A percentile compares a stretch with the other conserved stretches of the same genome.
phyloP scores from a whole-genome alignment of 2,797 vertebrate species.

The Gila robusta region DNA sequence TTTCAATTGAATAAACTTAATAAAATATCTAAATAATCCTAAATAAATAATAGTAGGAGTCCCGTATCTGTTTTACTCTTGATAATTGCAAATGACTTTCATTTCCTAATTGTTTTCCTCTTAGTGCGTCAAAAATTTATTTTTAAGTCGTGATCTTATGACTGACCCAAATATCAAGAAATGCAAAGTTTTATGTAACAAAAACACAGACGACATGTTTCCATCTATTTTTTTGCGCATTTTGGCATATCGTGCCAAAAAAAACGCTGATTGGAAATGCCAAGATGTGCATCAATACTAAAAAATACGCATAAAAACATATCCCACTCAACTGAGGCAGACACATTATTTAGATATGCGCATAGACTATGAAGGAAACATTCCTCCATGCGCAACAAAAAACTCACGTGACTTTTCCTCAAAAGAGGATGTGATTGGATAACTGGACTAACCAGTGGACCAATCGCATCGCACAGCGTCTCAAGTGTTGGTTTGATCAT shows the following conservation, averaged over 20 bases:
- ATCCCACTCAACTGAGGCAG: too few relatives aligned
- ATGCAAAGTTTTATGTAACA: neutral
- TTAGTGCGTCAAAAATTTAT: neutral
- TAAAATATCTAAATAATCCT: neutral
- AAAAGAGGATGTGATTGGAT: neutral
- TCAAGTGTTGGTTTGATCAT: too few relatives aligned
- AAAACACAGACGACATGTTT: neutral
- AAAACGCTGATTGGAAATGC: too few relatives aligned
- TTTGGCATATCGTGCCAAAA: neutral
- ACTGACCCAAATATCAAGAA: neutral
- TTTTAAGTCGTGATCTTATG: neutral
- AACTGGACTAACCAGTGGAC: neutral
- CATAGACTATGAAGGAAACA: neutral
- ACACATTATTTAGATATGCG: too few relatives aligned
- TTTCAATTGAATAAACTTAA: too few relatives aligned
- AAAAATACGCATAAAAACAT: too few relatives aligned
- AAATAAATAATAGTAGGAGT: neutral
- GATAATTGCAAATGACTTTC: neutral
- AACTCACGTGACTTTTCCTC: too few relatives aligned
- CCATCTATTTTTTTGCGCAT: neutral
- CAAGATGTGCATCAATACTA: too few relatives aligned
- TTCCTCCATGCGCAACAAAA: neutral
- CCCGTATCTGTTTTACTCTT: neutral
- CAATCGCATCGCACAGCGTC: neutral
- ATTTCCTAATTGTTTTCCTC: neutral